Conservation (phyloP, 1,140 invertebrate species). For the Chironomus tepperi region DNA sequence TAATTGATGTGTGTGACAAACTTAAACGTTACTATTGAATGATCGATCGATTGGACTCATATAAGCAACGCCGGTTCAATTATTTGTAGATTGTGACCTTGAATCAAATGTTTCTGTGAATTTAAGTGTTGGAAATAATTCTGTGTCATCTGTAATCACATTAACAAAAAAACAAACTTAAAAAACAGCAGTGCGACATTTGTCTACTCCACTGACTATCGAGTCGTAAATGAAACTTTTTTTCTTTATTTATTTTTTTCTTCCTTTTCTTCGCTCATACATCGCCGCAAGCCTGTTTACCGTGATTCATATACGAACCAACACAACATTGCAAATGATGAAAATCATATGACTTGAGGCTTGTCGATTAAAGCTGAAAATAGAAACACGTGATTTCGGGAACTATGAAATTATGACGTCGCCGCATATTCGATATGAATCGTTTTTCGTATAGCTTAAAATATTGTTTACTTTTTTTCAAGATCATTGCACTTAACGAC, state of each 20-base stretch:
- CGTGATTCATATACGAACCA: background rate
- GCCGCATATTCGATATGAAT: background rate
- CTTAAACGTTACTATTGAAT: no score
- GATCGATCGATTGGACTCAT: no score
- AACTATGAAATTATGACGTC: background rate
- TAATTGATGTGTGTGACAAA: no score
- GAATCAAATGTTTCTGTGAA: background rate
- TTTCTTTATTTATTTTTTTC: constrained; percentile 3
- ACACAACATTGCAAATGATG: background rate
- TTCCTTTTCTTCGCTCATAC: background rate
- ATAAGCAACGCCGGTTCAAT: no score
- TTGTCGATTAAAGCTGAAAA: constrained; percentile 21
- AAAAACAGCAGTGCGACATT: no score
- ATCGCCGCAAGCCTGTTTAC: background rate
- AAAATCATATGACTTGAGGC: constrained; percentile 21
- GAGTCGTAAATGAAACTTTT: background rate
- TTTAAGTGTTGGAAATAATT: background rate
- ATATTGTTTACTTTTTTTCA: no score
- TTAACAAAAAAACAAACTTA: background rate
- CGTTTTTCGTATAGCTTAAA: background rate
- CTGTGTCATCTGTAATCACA: background rate
- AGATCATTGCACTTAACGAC: no score
- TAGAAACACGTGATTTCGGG: constrained; percentile 18
- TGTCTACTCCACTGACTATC: no score
- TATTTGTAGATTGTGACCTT: no score